Evolutionary conservation across 2,113 vertebrate species (phyloP).

Genomic region (Pseudorectes ferrugineus): DNA sequence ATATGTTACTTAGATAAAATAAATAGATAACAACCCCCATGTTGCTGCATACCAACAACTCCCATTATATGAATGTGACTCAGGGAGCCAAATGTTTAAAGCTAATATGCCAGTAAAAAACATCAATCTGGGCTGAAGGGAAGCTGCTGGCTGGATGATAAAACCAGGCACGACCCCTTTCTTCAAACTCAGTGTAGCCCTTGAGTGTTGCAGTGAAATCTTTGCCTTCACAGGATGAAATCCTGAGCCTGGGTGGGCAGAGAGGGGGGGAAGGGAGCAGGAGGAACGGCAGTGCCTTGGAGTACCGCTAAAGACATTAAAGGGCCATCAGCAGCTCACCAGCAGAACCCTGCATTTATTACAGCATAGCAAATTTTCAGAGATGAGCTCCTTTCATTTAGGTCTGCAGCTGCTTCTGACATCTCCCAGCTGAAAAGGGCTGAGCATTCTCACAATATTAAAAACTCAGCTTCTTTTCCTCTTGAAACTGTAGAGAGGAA

Average conservation of each 20-base stretch:
- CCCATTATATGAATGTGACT: not conserved
- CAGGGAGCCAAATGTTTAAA: not conserved
- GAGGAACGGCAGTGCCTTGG: not conserved
- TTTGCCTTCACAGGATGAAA: not conserved
- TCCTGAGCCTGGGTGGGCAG: not conserved
- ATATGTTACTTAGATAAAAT: not conserved
- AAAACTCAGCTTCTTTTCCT: conserved; percentile 40
- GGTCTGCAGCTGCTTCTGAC: conserved; percentile 55
- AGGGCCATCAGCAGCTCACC: conserved; percentile 45
- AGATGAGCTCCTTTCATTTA: conserved; percentile 58
- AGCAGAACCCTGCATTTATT: conserved; percentile 37
- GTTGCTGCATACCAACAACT: not conserved
- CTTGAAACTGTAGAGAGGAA: conserved; percentile 2
- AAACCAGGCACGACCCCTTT: not conserved
- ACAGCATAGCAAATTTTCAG: conserved; percentile 45
- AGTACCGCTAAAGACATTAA: conserved; percentile 46
- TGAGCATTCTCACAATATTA: conserved; percentile 45
- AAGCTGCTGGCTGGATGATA: not conserved
- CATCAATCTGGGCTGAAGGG: not conserved
- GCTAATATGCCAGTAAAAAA: not conserved
- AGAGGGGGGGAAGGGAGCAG: accelerated
- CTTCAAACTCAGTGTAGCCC: not conserved
- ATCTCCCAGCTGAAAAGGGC: conserved; percentile 54
- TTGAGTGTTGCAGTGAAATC: not conserved
- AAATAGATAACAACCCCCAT: not conserved